phyloP scores from a whole-genome alignment of 2,113 vertebrate species.

The Agapornis roseicollis region DNA sequence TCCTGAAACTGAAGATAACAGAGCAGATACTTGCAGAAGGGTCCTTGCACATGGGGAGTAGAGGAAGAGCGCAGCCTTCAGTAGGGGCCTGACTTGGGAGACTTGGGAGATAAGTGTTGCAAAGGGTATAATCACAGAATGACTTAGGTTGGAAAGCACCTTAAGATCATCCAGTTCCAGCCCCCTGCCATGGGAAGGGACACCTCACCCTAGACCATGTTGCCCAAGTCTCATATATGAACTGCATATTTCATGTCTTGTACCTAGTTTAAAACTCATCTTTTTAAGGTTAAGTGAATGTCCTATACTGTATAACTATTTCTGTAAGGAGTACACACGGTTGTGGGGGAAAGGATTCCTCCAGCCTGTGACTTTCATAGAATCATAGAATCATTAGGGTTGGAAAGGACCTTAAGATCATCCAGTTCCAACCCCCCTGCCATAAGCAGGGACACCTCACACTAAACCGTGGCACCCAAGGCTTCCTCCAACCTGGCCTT shows the following conservation, averaged over 20 bases:
- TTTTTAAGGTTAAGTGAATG: neutral
- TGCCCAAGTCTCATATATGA: neutral
- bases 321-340: neutral
- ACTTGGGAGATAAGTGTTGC: neutral
- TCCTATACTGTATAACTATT: neutral
- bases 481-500: too few relatives aligned
- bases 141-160: neutral
- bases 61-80: fast-evolving
- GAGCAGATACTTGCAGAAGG: neutral
- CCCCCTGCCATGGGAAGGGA: neutral
- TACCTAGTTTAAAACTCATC: neutral
- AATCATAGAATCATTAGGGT: too few relatives aligned
- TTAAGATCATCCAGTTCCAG: neutral
- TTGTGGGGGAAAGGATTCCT: neutral
- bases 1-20: neutral
- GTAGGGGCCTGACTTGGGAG: neutral
- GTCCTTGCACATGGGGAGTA: fast-evolving
- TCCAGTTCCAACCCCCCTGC: too few relatives aligned
- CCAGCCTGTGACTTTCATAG: too few relatives aligned
- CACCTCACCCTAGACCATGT: neutral
- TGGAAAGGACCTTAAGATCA: too few relatives aligned
- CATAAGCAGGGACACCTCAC: too few relatives aligned
- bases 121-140: neutral
- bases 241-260: neutral
- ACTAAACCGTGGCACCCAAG: too few relatives aligned